phyloP scores from a whole-genome alignment of 2,113 vertebrate species.

The human (Homo sapiens) region DNA sequence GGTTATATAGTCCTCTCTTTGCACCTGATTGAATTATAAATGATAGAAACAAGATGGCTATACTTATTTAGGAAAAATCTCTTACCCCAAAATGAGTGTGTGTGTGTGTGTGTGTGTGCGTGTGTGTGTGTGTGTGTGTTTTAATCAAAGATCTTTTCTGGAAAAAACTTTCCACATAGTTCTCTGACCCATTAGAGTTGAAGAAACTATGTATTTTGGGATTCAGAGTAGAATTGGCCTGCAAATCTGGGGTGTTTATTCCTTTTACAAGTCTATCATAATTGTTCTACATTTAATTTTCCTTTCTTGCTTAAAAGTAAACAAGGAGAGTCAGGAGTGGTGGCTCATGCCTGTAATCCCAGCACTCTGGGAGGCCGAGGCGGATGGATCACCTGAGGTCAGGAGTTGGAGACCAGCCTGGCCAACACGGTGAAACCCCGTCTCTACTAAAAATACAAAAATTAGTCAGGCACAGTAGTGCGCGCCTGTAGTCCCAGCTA shows the following conservation, averaged over 20 bases:
- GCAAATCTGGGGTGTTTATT: neutral
- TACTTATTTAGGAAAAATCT: neutral
- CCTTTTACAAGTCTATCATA: neutral
- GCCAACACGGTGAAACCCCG: too few species aligned
- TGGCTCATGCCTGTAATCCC: too few species aligned
- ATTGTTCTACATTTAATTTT: conserved; percentile 15
- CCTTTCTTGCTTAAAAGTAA: conserved; percentile 55
- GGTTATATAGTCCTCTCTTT: conserved; percentile 5
- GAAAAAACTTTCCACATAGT: neutral
- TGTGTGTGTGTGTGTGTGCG: too few species aligned
- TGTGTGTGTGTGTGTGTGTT: neutral
- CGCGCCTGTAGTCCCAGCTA: too few species aligned
- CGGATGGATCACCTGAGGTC: too few species aligned
- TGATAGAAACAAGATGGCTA: conserved; percentile 13
- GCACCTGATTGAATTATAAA: neutral
- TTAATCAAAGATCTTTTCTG: conserved; percentile 22
- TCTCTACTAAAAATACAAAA: too few species aligned
- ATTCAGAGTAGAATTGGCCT: neutral
- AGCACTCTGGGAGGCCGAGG: too few species aligned
- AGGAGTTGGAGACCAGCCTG: too few species aligned
- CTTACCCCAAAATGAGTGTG: neutral
- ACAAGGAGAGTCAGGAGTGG: neutral
- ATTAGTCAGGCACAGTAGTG: too few species aligned
- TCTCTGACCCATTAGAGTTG: conserved; percentile 4
- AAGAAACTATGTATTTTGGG: neutral